Evolutionary conservation across 2,888 invertebrate genomes (phyloP), one percentile per base, ranked within the genome.

Genomic region (Callyntrura sp.): DNA sequence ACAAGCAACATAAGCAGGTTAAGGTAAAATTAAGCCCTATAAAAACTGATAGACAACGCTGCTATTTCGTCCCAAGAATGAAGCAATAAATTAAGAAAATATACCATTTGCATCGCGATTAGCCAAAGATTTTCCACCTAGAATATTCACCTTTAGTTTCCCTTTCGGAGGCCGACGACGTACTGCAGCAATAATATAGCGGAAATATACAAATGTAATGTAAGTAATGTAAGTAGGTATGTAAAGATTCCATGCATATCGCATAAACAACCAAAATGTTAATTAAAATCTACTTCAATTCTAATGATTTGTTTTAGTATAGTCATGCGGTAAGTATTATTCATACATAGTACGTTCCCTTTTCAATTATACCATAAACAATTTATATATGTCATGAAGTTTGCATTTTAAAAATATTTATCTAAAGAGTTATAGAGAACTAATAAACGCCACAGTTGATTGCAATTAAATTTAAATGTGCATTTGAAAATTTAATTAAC

Each of bases 101-200:
- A 76, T 93, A 93, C 93, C 93, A 84, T 91, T 92, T 9, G 90
- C 85, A 90, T 92, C 91, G 45, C 92, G 92, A 83, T 92, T 91
- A 83, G 91, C 90, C 78, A 94, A 91, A 82, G 91, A 88, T 82
- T 82, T 90, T 62, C 93, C 94, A 89, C 92, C 91, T 57, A 93
- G 82, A 48, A 94, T 91, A 76, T 92, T 85, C 82, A 94, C 91
- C 86, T 92, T 92, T 57, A 95, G 94, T 88, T 92, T 94, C 92
- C 95, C 95, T 92, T 94, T 94, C 62, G 94, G 94, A 88, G 94
- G 94, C 93, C 94, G 94, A 92, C 94, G 94, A 92, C 94, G 94
- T 94, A 95, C 95, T 95, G 94, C 28, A 55, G 57, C 14, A 17
- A 17, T n/a, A 62, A 35, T 28, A 35, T 12, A 73, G 73, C 20